Evolutionary conservation across 2,797 vertebrate species (phyloP), one percentile per base, ranked within the genome.

Genomic region (Darevskia nairensis): DNA sequence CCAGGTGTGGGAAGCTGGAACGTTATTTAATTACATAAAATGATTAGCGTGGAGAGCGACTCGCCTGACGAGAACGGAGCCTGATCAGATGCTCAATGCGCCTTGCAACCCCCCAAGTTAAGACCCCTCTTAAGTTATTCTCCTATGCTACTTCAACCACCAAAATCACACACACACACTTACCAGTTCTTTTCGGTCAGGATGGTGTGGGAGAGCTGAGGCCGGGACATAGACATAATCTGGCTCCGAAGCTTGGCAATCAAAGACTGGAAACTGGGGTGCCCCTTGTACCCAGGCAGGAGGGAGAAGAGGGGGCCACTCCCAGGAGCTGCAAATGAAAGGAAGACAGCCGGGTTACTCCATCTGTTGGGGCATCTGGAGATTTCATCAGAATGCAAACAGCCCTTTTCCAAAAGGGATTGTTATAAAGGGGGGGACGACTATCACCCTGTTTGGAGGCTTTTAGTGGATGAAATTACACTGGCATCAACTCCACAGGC

Each of bases 181-280:
- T 95, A 98, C 98, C 98, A 99, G 96, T 98, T 99, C 94, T 98
- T 98, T 93, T 99, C 98, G 0, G 98, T 98, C 89, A 98, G 98
- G 89, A 98, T 98, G 17, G 98, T 98, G 94, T 99, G 98, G 0
- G 97, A 98, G 71, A 98, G 97, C 95, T 98, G 98, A 10, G 97
- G 98, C 90, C 98, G 97, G 1, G 98, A 97, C 98, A 98, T 98
- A 86, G 98, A 98, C 94, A 98, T 96, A 76, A 98, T 97, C 90
- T 98, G 98, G 94, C 98, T 98, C 78, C 98, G 96, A 21, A 98
- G 97, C 94, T 98, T 98, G 87, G 96, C 97, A 79, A 98, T 96
- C 95, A 98, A 95, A 0, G 97, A 97, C 90, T 98, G 98, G 94
- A 98, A 98, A 79, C 97, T 95, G 66, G 98, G 98, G 92, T 98